Conservation (phyloP, 2,888 invertebrate genomes). For the Trachelus troglodyta region DNA sequence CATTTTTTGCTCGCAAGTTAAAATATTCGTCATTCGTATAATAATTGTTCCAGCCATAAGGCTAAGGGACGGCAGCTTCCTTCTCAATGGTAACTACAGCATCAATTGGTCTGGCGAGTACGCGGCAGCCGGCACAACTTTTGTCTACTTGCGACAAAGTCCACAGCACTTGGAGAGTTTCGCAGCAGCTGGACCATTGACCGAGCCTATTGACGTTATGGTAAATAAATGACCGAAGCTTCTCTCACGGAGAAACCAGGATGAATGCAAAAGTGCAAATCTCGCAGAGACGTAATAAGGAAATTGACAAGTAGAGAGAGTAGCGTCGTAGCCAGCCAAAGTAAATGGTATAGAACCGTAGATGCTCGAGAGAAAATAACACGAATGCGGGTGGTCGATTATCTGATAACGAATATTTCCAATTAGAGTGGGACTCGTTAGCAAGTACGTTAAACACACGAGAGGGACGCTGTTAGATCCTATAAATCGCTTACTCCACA, state of each 20-base stretch:
- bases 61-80: conserved; percentile 78
- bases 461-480: background rate
- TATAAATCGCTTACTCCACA: background rate
- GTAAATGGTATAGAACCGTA: background rate
- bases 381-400: background rate
- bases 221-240: conserved; percentile 63
- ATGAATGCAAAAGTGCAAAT: background rate
- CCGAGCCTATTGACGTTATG: conserved; percentile 84
- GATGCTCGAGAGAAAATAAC: background rate
- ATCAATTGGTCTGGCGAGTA: conserved; percentile 80
- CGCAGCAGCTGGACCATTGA: conserved; percentile 81
- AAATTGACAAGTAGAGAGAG: background rate
- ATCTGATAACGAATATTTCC: background rate
- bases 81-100: conserved; percentile 85
- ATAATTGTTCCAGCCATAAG: conserved; percentile 75
- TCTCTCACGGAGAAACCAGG: background rate
- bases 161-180: conserved; percentile 76
- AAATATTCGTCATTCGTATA: background rate
- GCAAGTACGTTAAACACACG: background rate
- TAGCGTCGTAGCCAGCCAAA: background rate
- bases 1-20: background rate
- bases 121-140: conserved; percentile 82
- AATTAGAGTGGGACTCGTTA: background rate
- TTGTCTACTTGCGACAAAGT: conserved; percentile 80
- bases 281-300: too few relatives aligned